Conservation (phyloP, 1,140 invertebrate species). For the Drosophila repletoides region DNA sequence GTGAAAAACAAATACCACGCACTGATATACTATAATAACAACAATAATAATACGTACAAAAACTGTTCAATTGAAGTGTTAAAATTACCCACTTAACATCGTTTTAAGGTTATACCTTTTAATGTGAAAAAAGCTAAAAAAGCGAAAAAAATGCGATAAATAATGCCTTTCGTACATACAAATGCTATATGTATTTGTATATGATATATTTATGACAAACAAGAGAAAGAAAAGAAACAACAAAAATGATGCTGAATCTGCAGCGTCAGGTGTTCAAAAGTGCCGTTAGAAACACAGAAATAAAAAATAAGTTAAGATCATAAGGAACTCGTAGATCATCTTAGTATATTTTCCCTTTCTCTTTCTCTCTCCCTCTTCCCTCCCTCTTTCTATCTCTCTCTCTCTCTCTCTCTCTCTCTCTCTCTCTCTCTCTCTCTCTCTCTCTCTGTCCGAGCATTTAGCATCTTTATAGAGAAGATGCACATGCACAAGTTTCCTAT, state of each 20-base stretch:
- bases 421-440: not conserved
- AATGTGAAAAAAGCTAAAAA: slow-evolving; percentile 46
- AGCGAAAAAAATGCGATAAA: not conserved
- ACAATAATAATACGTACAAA: slow-evolving; percentile 15
- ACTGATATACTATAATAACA: slow-evolving; percentile 27
- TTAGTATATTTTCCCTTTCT: too few relatives aligned
- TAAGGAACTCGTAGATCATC: too few relatives aligned
- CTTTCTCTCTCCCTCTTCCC: not conserved
- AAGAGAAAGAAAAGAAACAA: not conserved
- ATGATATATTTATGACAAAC: not conserved
- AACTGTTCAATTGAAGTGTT: slow-evolving; percentile 78
- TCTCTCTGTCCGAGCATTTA: not conserved
- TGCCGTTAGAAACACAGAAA: not conserved
- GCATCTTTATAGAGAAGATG: slow-evolving; percentile 20
- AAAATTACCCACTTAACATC: slow-evolving; percentile 78
- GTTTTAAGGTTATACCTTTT: slow-evolving; percentile 71
- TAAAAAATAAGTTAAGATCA: too few relatives aligned
- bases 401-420: not conserved
- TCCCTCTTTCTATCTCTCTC: not conserved
- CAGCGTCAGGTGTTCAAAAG: not conserved
- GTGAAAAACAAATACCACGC: slow-evolving; percentile 60
- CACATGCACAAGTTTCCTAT: slow-evolving; percentile 16
- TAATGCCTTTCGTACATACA: too few relatives aligned
- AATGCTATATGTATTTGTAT: slow-evolving; percentile 5
- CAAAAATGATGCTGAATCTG: slow-evolving; percentile 7